A percentile compares a stretch with the other conserved stretches of the same genome.
Evolutionary conservation across 1,140 invertebrate species (phyloP).

Genomic region (Ceratina australensis): DNA sequence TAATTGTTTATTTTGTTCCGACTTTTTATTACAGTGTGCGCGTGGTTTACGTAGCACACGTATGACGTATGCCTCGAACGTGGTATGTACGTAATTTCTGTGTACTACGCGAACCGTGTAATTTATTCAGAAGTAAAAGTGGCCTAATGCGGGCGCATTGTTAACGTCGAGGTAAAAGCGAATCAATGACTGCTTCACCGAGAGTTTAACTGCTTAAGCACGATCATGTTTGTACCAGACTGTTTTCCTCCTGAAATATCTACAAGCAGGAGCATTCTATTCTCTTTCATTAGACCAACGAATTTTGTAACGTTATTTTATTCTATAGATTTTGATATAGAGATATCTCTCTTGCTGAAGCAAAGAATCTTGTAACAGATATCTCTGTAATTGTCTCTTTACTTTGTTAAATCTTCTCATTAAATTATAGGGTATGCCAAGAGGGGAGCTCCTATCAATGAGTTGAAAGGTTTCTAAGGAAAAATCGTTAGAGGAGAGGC

Average conservation of each 20-base stretch:
- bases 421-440: no score
- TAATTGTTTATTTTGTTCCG: background rate
- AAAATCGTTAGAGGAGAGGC: background rate
- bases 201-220: background rate
- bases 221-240: background rate
- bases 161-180: background rate
- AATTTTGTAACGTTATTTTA: no score
- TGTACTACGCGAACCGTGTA: conserved; percentile 25
- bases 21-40: conserved; percentile 25
- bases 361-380: background rate
- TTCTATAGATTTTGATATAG: no score
- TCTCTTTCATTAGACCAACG: no score
- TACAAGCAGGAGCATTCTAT: background rate
- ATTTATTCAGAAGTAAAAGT: conserved; percentile 30
- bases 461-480: no score
- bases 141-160: background rate
- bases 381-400: background rate
- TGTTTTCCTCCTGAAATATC: background rate
- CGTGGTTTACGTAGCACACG: conserved; percentile 13
- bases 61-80: conserved; percentile 36
- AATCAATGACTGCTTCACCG: background rate
- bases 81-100: conserved; percentile 40
- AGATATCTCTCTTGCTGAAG: no score
- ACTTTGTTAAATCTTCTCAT: no score
- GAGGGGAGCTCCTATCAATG: no score